phyloP scores from a whole-genome alignment of 2,113 vertebrate species.

The Todiramphus saurophagus region DNA sequence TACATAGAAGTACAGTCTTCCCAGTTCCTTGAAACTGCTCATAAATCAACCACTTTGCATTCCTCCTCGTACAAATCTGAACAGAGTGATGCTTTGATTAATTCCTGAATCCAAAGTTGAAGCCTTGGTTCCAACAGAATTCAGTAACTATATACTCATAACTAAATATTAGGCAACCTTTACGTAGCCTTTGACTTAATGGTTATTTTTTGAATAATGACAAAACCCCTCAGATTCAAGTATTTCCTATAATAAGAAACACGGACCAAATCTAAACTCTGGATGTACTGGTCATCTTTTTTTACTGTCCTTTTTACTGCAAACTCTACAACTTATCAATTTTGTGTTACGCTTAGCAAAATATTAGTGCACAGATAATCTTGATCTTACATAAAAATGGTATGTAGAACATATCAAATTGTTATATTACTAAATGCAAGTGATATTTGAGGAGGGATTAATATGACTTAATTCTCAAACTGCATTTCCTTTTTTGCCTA shows the following conservation, averaged over 20 bases:
- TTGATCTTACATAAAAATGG: not conserved
- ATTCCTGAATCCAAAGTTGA: not conserved
- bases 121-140: not conserved
- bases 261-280: not conserved
- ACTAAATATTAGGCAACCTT: not conserved
- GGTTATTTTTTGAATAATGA: not conserved
- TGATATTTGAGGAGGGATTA: not conserved
- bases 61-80: not conserved
- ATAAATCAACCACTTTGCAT: not conserved
- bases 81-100: not conserved
- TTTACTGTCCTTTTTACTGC: not conserved
- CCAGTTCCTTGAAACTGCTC: not conserved
- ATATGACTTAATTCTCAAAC: constrained; percentile 13
- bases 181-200: not conserved
- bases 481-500: not conserved
- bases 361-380: not conserved
- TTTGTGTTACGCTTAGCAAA: not conserved
- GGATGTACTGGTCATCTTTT: not conserved
- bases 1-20: not conserved
- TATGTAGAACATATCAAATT: not conserved
- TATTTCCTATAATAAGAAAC: not conserved
- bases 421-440: not conserved
- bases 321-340: not conserved
- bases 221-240: not conserved
- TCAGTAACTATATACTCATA: not conserved